Conservation (phyloP, 2,113 vertebrate species). For the Micronycteris hirsuta region DNA sequence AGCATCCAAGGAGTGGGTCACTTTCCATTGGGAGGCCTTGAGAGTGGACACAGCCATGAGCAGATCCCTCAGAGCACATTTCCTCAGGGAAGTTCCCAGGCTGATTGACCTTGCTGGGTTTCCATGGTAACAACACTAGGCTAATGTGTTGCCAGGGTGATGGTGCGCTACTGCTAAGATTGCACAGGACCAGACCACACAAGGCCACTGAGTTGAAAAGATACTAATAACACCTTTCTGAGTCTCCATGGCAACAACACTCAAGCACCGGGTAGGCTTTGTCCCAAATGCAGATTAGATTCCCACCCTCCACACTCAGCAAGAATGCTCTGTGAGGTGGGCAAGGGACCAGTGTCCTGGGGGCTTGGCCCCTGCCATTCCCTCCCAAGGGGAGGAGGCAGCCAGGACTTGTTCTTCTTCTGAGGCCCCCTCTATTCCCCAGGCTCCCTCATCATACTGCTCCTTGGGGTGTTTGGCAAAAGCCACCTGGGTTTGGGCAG, state of each 20-base stretch:
- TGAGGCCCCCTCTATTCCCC: background rate
- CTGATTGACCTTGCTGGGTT: constrained; percentile 48
- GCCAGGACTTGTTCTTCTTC: background rate
- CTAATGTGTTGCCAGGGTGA: constrained; percentile 73
- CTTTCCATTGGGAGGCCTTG: background rate
- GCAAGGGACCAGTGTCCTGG: background rate
- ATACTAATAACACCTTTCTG: constrained; percentile 75
- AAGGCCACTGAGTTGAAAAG: constrained; percentile 66
- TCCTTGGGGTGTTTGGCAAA: background rate
- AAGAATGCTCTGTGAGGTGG: background rate
- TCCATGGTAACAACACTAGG: constrained; percentile 72
- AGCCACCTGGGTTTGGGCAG: background rate
- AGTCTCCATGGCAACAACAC: constrained; percentile 69
- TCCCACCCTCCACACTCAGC: constrained; percentile 11
- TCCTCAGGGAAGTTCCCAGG: constrained; percentile 34
- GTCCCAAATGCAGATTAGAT: constrained; percentile 64
- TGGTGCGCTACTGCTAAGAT: constrained; percentile 56
- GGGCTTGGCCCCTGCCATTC: background rate
- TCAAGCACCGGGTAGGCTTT: constrained; percentile 56
- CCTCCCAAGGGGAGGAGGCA: background rate
- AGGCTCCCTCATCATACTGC: background rate
- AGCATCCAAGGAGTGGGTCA: background rate
- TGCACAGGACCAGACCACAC: constrained; percentile 63
- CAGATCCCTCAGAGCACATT: background rate
- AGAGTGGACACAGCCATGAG: constrained; percentile 3